Conservation (phyloP, 2,888 invertebrate genomes). For the Cryptosula pallasiana region DNA sequence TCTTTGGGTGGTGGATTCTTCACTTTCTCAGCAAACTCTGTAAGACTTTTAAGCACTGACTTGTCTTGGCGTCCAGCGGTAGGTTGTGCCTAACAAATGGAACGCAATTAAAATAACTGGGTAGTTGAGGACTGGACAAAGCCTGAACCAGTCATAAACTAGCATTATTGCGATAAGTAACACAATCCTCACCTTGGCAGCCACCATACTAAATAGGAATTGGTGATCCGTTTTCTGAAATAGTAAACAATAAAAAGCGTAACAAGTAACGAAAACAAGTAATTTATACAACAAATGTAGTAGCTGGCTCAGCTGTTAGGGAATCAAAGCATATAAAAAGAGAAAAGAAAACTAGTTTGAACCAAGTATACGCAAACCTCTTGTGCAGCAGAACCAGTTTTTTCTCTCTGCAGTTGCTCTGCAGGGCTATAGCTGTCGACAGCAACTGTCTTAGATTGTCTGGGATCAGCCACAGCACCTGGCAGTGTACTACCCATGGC, state of each 20-base stretch:
- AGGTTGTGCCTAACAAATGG: neutral
- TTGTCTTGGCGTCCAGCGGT: neutral
- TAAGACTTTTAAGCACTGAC: conserved; percentile 23
- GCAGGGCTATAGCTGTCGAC: conserved; percentile 8
- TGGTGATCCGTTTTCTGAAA: conserved; percentile 10
- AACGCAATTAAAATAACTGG: no score
- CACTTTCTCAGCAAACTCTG: conserved; percentile 23
- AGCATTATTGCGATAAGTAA: no score
- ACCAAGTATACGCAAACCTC: neutral
- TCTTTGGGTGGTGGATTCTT: conserved; percentile 23
- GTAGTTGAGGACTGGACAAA: no score
- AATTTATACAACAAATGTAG: no score
- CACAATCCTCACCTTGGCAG: neutral
- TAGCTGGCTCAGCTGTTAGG: neutral
- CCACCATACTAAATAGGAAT: conserved; percentile 20
- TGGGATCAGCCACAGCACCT: conserved; percentile 4
- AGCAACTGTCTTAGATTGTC: neutral
- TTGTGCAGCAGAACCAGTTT: neutral
- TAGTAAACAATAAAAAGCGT: neutral
- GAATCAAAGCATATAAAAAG: neutral
- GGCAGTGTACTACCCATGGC: conserved; percentile 20
- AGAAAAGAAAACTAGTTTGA: neutral
- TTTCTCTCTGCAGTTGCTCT: conserved; percentile 17
- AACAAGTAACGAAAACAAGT: neutral
- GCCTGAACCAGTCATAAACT: no score